phyloP scores from a whole-genome alignment of 1,140 invertebrate genomes.

The Papilio xuthus region DNA sequence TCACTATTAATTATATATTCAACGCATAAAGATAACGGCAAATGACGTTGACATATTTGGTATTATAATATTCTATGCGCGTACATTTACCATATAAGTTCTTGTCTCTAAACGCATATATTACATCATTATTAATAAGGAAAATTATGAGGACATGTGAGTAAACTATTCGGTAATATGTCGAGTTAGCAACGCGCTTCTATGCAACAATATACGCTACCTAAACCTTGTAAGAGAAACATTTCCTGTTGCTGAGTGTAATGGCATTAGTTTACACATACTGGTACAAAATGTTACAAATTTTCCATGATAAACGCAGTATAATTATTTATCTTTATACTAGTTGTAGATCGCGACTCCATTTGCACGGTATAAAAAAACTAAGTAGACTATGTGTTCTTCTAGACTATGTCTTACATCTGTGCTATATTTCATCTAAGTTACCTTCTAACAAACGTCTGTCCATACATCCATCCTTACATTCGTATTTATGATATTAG shows the following conservation, averaged over 20 bases:
- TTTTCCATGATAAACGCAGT: not conserved
- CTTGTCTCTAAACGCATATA: not conserved
- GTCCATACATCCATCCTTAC: no score
- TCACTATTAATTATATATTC: not conserved
- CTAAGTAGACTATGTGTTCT: no score
- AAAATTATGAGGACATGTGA: slow-evolving; percentile 2
- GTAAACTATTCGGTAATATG: slow-evolving; percentile 14
- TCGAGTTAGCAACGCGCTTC: not conserved
- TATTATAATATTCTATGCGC: not conserved
- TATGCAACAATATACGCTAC: not conserved
- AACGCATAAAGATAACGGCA: not conserved
- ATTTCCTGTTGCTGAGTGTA: slow-evolving; percentile 1
- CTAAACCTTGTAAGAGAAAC: not conserved
- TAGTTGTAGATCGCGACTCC: no score
- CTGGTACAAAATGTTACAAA: not conserved
- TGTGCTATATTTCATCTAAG: no score
- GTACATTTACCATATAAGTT: not conserved
- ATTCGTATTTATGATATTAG: no score
- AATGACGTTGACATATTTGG: not conserved
- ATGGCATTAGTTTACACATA: not conserved
- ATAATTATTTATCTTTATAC: not conserved
- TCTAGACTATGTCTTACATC: no score
- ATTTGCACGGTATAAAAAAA: no score
- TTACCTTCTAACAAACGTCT: no score
- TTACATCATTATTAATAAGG: slow-evolving; percentile 31